Evolutionary conservation across 1,140 invertebrate species (phyloP).

Genomic region (Lasaia peninsularis): DNA sequence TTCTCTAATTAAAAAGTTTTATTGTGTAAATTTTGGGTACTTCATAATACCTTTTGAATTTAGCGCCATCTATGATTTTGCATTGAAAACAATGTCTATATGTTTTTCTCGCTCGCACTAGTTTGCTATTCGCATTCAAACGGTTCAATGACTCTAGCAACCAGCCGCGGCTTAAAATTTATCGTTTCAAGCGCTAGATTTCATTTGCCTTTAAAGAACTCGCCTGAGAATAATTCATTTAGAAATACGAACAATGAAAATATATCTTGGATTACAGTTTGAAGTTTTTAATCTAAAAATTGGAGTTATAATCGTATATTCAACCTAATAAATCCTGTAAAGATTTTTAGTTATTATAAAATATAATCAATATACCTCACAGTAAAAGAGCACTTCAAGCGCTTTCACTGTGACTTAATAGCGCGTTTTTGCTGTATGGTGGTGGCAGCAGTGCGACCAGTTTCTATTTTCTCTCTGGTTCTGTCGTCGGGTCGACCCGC

Average conservation of each 20-base stretch:
- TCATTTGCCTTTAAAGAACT: neutral
- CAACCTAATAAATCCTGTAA: neutral
- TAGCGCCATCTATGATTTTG: slow-evolving; percentile 47
- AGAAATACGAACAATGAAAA: neutral
- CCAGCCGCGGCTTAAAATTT: slow-evolving; percentile 18
- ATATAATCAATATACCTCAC: neutral
- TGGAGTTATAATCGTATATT: too few relatives aligned
- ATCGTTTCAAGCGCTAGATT: neutral
- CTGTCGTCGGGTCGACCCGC: slow-evolving; percentile 64
- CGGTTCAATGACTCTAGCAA: slow-evolving; percentile 76
- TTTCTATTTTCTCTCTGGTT: slow-evolving; percentile 78
- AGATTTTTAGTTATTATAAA: neutral
- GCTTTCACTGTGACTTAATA: neutral
- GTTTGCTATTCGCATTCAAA: slow-evolving; percentile 48
- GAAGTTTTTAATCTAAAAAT: too few relatives aligned
- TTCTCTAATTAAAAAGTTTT: neutral
- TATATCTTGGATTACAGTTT: too few relatives aligned
- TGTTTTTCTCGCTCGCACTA: slow-evolving; percentile 61
- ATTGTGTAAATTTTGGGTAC: slow-evolving; percentile 36
- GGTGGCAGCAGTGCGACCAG: slow-evolving; percentile 22
- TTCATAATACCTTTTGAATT: slow-evolving; percentile 27
- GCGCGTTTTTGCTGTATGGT: neutral
- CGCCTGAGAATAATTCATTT: neutral
- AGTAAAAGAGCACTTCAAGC: neutral
- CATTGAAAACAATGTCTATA: slow-evolving; percentile 15